These are phyloP conservation scores for Mycetomoellerius zeteki DNA, from an alignment of 1,140 invertebrate genomes.

Conservation along the genomic window DNA sequence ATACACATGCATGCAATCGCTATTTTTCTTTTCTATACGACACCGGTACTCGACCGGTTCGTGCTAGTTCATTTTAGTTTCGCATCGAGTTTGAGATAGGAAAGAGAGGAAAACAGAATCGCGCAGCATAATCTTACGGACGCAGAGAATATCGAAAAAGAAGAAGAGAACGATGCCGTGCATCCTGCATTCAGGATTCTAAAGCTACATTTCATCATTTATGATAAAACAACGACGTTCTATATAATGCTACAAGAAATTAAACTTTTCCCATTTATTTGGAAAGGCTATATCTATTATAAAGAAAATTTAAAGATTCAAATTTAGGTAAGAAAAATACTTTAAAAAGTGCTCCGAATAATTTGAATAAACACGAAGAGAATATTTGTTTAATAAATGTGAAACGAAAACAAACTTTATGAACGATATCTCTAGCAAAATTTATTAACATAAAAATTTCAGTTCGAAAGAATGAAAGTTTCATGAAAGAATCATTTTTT, in stretches of 20 bases:
- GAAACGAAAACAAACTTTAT: background rate
- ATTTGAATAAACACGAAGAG: background rate
- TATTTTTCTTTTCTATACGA: slow-evolving; percentile 54
- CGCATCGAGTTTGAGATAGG: slow-evolving; percentile 1
- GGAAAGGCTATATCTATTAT: background rate
- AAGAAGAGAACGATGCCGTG: background rate
- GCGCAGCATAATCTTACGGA: background rate
- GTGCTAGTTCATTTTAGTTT: slow-evolving; percentile 56
- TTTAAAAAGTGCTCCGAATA: background rate
- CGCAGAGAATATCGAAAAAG: background rate
- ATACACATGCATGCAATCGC: slow-evolving; percentile 27
- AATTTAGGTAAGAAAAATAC: background rate
- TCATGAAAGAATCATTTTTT: background rate
- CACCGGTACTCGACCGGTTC: slow-evolving; percentile 54
- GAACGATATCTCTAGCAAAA: background rate
- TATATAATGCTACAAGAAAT: background rate
- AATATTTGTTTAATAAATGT: background rate
- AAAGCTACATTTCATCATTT: background rate
- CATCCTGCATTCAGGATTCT: background rate
- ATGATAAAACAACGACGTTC: background rate
- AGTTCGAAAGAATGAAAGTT: background rate
- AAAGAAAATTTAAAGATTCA: background rate
- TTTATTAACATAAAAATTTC: background rate
- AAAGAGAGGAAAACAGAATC: slow-evolving; percentile 14
- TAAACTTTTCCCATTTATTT: background rate